phyloP scores from a whole-genome alignment of 1,140 invertebrate genomes.

The Drosophila erecta region DNA sequence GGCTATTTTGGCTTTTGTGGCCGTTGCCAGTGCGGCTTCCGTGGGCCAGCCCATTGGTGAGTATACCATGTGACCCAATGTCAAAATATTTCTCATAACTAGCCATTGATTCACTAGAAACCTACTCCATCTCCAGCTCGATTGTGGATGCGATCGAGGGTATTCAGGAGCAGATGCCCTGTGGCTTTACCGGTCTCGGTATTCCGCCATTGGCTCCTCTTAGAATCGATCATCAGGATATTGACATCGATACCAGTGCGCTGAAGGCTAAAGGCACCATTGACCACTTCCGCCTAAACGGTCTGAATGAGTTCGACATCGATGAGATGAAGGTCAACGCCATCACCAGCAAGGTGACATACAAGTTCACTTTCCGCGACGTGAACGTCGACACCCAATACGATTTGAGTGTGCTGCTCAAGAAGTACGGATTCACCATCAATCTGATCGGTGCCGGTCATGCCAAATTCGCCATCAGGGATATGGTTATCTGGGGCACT shows the following conservation, averaged over 20 bases:
- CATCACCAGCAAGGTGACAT: constrained; percentile 76
- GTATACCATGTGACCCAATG: constrained; percentile 4
- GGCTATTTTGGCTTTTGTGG: constrained; percentile 70
- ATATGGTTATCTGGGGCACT: constrained; percentile 73
- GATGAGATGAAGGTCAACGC: constrained; percentile 79
- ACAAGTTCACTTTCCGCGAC: constrained; percentile 68
- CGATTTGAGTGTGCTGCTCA: constrained; percentile 60
- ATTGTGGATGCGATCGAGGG: constrained; percentile 58
- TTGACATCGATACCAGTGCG: constrained; percentile 61
- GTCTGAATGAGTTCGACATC: constrained; percentile 77
- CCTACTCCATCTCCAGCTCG: constrained; percentile 63
- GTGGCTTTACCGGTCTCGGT: constrained; percentile 70
- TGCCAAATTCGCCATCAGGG: constrained; percentile 74
- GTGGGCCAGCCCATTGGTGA: constrained; percentile 62
- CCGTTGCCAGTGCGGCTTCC: constrained; percentile 56
- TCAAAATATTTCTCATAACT: background rate
- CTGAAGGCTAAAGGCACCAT: constrained; percentile 62
- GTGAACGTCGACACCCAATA: constrained; percentile 78
- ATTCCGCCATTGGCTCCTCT: constrained; percentile 78
- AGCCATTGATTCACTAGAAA: constrained; percentile 16
- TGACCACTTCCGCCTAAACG: constrained; percentile 77
- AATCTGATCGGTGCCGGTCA: constrained; percentile 74
- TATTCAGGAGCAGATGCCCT: constrained; percentile 75
- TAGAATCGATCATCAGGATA: constrained; percentile 56
- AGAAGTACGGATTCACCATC: constrained; percentile 79